Evolutionary conservation across 2,113 vertebrate species (phyloP), one percentile per base, ranked within the genome.

Genomic region (Bos indicus): DNA sequence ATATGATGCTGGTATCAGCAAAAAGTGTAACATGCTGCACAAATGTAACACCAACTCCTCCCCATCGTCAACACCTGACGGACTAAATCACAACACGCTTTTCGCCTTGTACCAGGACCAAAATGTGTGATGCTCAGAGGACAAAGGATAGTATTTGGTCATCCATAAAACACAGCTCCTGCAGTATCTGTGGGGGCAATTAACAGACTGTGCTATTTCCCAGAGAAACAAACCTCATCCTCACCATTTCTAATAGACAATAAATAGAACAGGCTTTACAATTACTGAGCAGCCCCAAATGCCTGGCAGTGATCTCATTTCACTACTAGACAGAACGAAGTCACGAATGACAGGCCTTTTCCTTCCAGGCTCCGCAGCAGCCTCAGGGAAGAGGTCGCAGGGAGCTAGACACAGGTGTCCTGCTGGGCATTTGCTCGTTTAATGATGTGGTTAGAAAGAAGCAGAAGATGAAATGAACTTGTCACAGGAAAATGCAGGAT

Each of bases 1-100:
- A 1, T 4, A 52, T 1, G 48, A 51, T 0, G 12, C 30, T 7
- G 25, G 5, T 14, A 11, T 48, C 85, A 10, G 9, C 7, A 21
- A 17, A 6, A 54, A 48, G 13, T 1, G 2, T 0, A 7, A 28
- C 33, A 2, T 1, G 2, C 48, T 0, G 4, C 5, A 21, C 40
- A 54, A 28, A 84, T 0, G 13, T 25, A 7, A 30, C 7, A 1
- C 13, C 17, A 5, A 9, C 46, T 11, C 54, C 40, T 21, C 5
- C n/a, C 78, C 4, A 15, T 19, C 6, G 15, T 28, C 7, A 0
- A 21, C 46, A 25, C 14, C 43, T 2, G 6, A 19, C 0, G 3
- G 33, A 52, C 57, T 59, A 21, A 3, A 15, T 23, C 33, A 46
- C 30, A 25, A 9, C 14, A 5, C 5, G 26, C 25, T 28, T 83